Evolutionary conservation across 2,797 vertebrate genomes (phyloP), one percentile per base, ranked within the genome.

Genomic region (Sparus aurata): DNA sequence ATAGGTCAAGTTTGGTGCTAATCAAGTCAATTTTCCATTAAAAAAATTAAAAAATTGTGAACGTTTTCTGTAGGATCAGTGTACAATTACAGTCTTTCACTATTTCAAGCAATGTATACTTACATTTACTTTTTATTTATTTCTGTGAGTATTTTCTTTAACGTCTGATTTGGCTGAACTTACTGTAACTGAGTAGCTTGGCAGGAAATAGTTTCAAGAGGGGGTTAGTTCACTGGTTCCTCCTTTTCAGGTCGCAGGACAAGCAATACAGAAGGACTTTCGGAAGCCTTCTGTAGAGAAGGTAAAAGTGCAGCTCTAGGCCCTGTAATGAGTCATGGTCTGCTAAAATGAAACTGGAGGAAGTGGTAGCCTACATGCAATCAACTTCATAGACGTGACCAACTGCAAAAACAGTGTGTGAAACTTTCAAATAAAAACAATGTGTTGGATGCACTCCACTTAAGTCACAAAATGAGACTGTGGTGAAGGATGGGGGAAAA

Each of bases 141-240:
- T 1, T 45, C 12, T 45, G 13, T 45, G 8, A 5, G 45, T 53
- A 15, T 34, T 12, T n/a, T 12, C 13, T n/a, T 47, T 22, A 20
- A 12, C 41, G 12, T 27, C 16, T 17, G 9, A 55, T 43, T 16
- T 4, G 34, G 20, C 11, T n/a, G 9, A 5, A 64, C 17, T n/a
- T 5, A 23, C 22, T 47, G 15, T 18, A 4, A 45, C n/a, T 46
- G 46, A 16, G 45, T 1, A 49, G 11, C 15, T 23, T 38, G 0
- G 2, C 46, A 62, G 55, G 53, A 83, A 77, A 30, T 50, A 1
- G 17, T n/a, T 75, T 69, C 0, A 27, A 77, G 20, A 77, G 22
- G 16, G 65, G 49, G 12, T 61, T 61, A 16, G 12, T 30, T 45
- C 2, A 12, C 16, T 50, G 15, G 49, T 85, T 88, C 76, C 85